Evolutionary conservation across 2,797 vertebrate species (phyloP).

Genomic region (Australoheros facetus): DNA sequence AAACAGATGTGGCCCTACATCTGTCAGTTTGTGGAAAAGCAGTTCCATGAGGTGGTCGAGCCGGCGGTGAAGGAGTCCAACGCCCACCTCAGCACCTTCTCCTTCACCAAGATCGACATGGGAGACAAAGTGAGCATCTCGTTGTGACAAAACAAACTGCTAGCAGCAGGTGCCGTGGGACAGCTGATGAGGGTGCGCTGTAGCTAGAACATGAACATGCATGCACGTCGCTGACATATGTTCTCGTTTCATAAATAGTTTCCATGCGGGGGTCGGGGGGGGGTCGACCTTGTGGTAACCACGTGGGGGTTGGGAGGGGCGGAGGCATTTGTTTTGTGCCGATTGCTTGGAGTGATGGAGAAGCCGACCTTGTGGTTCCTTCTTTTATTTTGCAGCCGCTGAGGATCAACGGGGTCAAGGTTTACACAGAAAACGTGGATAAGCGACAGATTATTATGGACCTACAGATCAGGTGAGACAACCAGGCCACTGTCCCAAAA

Average conservation of each 20-base stretch:
- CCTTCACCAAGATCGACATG: conserved; percentile 92
- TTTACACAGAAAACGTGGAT: conserved; percentile 97
- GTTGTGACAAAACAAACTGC: conserved; percentile 18
- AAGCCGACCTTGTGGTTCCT: conserved; percentile 29
- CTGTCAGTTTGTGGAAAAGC: conserved; percentile 93
- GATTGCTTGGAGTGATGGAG: conserved; percentile 17
- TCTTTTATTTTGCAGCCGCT: conserved; percentile 85
- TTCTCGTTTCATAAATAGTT: conserved; percentile 71
- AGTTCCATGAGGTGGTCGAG: conserved; percentile 93
- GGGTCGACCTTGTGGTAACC: conserved; percentile 46
- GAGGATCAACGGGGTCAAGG: conserved; percentile 96
- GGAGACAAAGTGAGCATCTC: conserved; percentile 88
- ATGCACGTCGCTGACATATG: conserved; percentile 35
- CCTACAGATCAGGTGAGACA: conserved; percentile 94
- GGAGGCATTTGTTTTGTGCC: conserved; percentile 35
- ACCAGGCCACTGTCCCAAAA: background rate
- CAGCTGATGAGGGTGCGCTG: conserved; percentile 40
- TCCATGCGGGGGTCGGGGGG: conserved; percentile 46
- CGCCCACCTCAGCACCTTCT: conserved; percentile 93
- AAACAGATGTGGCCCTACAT: conserved; percentile 99
- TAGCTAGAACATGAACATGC: conserved; percentile 19
- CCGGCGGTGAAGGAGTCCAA: conserved; percentile 91
- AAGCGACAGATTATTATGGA: conserved; percentile 98
- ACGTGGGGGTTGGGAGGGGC: conserved; percentile 11
- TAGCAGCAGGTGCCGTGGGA: conserved; percentile 55